Percentiles rank a stretch among this genome's conserved stretches.
Evolutionary conservation across 2,888 invertebrate species (phyloP).

Genomic region (Camponotus fellah): DNA sequence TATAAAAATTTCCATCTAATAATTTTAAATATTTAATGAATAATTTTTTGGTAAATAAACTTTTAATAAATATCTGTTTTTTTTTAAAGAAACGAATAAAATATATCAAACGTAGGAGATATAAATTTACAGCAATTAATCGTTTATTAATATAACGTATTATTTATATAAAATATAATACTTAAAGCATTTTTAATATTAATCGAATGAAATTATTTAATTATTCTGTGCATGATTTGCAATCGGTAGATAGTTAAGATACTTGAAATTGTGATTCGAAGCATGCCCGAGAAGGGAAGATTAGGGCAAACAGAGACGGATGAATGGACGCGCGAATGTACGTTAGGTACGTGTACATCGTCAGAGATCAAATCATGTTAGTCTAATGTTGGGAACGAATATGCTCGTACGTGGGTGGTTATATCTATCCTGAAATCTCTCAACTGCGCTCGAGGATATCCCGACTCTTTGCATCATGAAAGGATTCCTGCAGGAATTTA

Average conservation of each 20-base stretch:
- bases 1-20: not conserved
- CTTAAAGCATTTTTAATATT: not conserved
- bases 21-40: no score
- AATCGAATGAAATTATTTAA: not conserved
- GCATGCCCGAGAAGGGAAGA: slow-evolving; percentile 79
- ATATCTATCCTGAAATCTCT: slow-evolving; percentile 78
- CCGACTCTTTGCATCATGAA: slow-evolving; percentile 50
- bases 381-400: slow-evolving; percentile 70
- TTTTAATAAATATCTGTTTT: no score
- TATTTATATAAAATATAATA: not conserved
- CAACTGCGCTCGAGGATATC: slow-evolving; percentile 70
- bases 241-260: slow-evolving; percentile 68
- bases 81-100: no score
- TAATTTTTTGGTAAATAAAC: no score
- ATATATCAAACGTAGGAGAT: no score
- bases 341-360: slow-evolving; percentile 67
- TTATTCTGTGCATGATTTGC: slow-evolving; percentile 44
- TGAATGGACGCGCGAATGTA: slow-evolving; percentile 62
- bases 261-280: slow-evolving; percentile 82
- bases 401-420: slow-evolving; percentile 75
- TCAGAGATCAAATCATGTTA: slow-evolving; percentile 70
- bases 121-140: no score
- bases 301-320: slow-evolving; percentile 58
- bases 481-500: slow-evolving; percentile 41
- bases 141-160: no score